Base-by-base conservation (phyloP, 2,113 vertebrate genomes). In the Oncorhynchus gorbuscha region DNA sequence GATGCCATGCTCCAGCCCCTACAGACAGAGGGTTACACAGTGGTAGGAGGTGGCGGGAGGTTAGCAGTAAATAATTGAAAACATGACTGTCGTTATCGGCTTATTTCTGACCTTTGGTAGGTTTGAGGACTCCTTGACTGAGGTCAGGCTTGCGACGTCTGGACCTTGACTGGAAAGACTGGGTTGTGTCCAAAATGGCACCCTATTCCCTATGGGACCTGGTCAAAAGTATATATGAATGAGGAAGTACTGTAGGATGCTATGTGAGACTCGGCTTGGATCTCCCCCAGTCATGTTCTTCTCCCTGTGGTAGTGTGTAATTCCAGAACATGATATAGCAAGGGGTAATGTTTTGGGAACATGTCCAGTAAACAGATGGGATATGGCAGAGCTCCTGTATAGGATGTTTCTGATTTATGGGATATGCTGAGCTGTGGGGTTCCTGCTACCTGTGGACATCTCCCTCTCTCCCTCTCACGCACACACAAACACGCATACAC, bases 81-180 rank as follows among this genome's bases (percentile, higher is more conserved):
- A 89, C 89, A 89, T 90, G 59, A 82, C 85, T 79, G 67, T 81
- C 78, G 91, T 92, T 90, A 92, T 74, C 39, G 89, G 88, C 91
- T 91, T 90, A 86, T 83, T 81, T 85, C 80, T 86, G 79, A 82
- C 88, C 85, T 89, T 89, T 83, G 87, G 83, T 85, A 76, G 75
- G 73, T 83, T 35, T 73, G 76, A 69, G 75, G 72, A 61, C n/a
- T n/a, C 7, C 51, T 58, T 11, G 13, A 20, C 51, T 20, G 66
- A 18, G 66, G 12, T 69, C 14, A 7, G 66, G 28, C 3, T 16
- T 69, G 28, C 2, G 66, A 8, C 14, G 1, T 69, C 13, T 7
- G 22, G 48, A 26, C 49, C 24, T 26, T 55, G 51, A 55, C 13
- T 55, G 16, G 51, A 55, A 55, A 14, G 16, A 55, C 51, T 45